Evolutionary conservation across 2,888 invertebrate genomes (phyloP), one percentile per base, ranked within the genome.

Genomic region (Eristalis pertinax): DNA sequence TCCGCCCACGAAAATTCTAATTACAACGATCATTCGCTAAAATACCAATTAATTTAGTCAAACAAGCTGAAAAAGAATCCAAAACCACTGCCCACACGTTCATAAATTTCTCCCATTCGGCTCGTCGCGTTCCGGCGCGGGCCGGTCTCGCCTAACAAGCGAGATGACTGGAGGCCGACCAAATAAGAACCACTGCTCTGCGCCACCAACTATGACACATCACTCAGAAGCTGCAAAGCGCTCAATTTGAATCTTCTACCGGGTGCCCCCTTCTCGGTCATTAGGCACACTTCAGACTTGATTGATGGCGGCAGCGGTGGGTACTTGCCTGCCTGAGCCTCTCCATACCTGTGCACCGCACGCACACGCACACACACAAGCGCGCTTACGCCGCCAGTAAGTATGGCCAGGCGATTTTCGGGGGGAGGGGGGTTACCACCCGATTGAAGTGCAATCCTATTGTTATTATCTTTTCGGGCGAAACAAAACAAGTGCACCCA

Each of bases 261-360:
- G 67, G 72, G 79, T 78, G 75, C 80, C 84, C 84, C 50, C 50
- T 50, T 50, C 50, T 73, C 72, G 75, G 73, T 79, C 76, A 87
- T 87, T 87, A 87, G 87, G 80, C 76, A 76, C 79, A 84, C 73
- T 85, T 87, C 84, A 80, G 74, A 76, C 29, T 58, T 84, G 87
- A 87, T 87, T 87, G 87, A 87, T 87, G 87, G 79, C 73, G 68
- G 70, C 73, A 58, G 72, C 64, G 64, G 76, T 72, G 72, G 63
- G 81, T 85, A 85, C 72, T 60, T 58, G 75, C 22, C n/a, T 10
- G 58, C 60, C 5, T 13, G 43, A 74, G 74, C 79, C 63, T 58
- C 50, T 50, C 50, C 60, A 60, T 24, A 67, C 79, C 69, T 75
- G 60, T 41, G 56, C 65, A 70, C 74, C 80, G 63, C 81, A 67